Evolutionary conservation across 2,797 vertebrate genomes (phyloP).

Genomic region (Pseudochirops corinnae): DNA sequence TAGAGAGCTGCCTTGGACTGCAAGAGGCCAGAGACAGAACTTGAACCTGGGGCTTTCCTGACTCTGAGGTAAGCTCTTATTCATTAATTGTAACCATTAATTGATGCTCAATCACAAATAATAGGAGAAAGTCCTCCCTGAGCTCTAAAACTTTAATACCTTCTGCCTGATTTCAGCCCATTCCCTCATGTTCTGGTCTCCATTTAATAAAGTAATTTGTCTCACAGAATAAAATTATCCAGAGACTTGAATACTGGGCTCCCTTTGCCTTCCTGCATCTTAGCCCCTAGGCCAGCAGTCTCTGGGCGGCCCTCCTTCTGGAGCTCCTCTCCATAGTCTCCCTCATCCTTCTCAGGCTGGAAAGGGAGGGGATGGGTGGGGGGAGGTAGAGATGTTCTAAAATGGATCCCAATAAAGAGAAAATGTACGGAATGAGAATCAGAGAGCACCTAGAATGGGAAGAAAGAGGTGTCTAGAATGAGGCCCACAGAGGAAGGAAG

Average conservation of each 20-base stretch:
- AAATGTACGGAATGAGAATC: background rate
- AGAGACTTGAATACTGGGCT: background rate
- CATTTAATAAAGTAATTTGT: slow-evolving; percentile 40
- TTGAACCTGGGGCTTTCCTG: background rate
- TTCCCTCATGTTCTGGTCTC: slow-evolving; percentile 24
- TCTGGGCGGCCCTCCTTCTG: background rate
- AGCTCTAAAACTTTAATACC: background rate
- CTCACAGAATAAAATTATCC: slow-evolving; percentile 9
- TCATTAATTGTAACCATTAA: background rate
- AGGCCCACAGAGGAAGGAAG: background rate
- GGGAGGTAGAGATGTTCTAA: background rate
- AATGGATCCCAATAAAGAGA: background rate
- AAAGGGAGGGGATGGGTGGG: background rate
- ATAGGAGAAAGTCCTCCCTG: background rate
- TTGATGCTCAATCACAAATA: slow-evolving; percentile 19
- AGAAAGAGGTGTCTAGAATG: background rate
- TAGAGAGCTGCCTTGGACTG: background rate
- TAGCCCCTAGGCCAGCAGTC: background rate
- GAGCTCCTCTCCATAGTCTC: slow-evolving; percentile 13
- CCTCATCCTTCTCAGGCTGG: background rate
- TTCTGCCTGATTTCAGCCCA: slow-evolving; percentile 12
- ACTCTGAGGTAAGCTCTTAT: background rate
- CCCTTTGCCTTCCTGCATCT: background rate
- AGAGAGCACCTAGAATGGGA: background rate
- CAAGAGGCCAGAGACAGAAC: background rate